These are phyloP conservation scores for Apotomis betuletana DNA, from an alignment of 2,888 invertebrate genomes.

Conservation along the genomic window DNA sequence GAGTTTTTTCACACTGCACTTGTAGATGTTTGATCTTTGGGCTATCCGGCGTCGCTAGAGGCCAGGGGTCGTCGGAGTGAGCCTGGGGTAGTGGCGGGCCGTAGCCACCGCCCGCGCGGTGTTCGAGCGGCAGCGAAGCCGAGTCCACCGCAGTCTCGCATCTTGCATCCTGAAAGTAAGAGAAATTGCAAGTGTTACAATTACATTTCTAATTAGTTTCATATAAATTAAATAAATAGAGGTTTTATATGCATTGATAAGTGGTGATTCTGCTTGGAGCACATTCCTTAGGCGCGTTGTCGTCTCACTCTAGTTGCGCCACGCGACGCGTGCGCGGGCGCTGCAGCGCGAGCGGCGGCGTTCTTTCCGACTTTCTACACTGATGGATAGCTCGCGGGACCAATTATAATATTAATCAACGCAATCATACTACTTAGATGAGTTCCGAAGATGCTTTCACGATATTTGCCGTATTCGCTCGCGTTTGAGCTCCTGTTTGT, in stretches of 20 bases:
- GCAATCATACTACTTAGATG: constrained; percentile 74
- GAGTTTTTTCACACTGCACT: constrained; percentile 97
- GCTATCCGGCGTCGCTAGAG: constrained; percentile 93
- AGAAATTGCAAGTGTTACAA: constrained; percentile 42
- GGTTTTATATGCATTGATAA: constrained; percentile 50
- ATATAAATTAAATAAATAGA: constrained; percentile 8
- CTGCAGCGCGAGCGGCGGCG: constrained; percentile 58
- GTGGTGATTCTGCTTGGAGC: constrained; percentile 46
- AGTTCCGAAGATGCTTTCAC: constrained; percentile 73
- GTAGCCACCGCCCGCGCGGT: constrained; percentile 90
- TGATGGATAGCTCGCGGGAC: constrained; percentile 78
- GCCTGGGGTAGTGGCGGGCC: constrained; percentile 86
- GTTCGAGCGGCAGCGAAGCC: constrained; percentile 91
- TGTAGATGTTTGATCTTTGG: constrained; percentile 96
- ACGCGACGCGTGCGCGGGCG: constrained; percentile 66
- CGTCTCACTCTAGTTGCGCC: constrained; percentile 74
- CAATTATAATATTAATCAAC: constrained; percentile 83
- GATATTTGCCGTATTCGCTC: constrained; percentile 48
- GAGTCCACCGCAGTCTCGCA: constrained; percentile 92
- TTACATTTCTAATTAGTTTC: background rate
- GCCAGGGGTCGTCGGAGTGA: constrained; percentile 93
- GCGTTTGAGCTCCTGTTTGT: constrained; percentile 11
- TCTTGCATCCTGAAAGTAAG: constrained; percentile 86
- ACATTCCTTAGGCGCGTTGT: constrained; percentile 62
- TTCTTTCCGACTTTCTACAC: constrained; percentile 82